Evolutionary conservation across 2,113 vertebrate species (phyloP).

Genomic region (Tretioscincus oriximinensis): DNA sequence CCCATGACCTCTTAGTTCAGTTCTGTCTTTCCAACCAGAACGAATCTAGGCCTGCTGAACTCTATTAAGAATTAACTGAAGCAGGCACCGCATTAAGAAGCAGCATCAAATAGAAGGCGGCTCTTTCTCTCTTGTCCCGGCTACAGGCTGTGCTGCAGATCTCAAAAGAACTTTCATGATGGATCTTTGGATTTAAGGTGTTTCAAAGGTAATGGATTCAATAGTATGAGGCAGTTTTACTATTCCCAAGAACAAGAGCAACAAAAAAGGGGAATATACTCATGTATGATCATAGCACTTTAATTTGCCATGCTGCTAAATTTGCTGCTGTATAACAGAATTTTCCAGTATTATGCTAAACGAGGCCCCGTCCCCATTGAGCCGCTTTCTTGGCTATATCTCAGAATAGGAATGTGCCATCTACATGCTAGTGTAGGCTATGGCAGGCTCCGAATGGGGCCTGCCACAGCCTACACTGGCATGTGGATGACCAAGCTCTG

Average conservation of each 20-base stretch:
- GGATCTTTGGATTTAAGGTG: conserved; percentile 71
- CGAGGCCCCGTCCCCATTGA: too few species aligned
- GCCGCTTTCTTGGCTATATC: too few species aligned
- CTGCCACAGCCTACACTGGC: too few species aligned
- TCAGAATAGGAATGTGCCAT: too few species aligned
- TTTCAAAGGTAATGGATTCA: conserved; percentile 66
- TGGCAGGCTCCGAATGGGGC: too few species aligned
- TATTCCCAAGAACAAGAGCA: conserved; percentile 22
- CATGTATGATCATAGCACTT: background rate
- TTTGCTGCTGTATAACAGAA: conserved; percentile 16
- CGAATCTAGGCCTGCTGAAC: conserved; percentile 75
- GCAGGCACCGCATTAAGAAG: conserved; percentile 67
- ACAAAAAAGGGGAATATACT: background rate
- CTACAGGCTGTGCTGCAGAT: conserved; percentile 60
- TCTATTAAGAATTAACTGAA: conserved; percentile 74
- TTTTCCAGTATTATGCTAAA: background rate
- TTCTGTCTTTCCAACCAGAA: conserved; percentile 71
- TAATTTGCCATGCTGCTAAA: conserved; percentile 9
- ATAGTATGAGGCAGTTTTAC: conserved; percentile 58
- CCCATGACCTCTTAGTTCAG: conserved; percentile 79
- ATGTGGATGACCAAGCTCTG: too few species aligned
- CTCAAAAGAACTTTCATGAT: conserved; percentile 70
- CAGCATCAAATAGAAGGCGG: conserved; percentile 45
- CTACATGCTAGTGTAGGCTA: too few species aligned
- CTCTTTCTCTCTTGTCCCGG: conserved; percentile 64